Conservation (phyloP, 1,140 invertebrate species). For the Panagrolaimus sp. region DNA sequence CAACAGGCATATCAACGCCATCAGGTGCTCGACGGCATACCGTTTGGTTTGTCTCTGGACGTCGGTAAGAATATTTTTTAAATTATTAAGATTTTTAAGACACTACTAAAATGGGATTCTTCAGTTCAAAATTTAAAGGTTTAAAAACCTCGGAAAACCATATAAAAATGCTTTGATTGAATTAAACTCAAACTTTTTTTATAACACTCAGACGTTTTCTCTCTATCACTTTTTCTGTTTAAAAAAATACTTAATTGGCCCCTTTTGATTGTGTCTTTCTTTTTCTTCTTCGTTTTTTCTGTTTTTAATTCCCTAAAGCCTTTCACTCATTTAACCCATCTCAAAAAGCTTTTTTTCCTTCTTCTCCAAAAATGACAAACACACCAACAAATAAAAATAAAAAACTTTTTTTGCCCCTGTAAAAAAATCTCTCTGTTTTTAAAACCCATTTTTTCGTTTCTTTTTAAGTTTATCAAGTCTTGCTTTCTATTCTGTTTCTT, state of each 20-base stretch:
- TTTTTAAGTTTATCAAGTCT: too few species aligned
- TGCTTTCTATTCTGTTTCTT: too few species aligned
- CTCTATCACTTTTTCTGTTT: neutral
- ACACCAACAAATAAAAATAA: too few species aligned
- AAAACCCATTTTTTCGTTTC: too few species aligned
- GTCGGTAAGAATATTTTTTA: neutral
- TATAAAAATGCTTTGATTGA: neutral
- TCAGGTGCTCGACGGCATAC: neutral
- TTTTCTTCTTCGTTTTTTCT: too few species aligned
- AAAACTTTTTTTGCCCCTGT: too few species aligned
- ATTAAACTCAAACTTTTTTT: neutral
- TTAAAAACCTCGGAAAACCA: neutral
- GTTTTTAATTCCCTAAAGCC: too few species aligned
- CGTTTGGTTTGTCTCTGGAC: slow-evolving; percentile 9
- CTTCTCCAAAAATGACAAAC: too few species aligned
- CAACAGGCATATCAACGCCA: neutral
- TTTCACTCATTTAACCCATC: too few species aligned
- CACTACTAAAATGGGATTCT: neutral
- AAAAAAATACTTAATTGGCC: neutral
- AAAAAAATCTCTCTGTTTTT: too few species aligned
- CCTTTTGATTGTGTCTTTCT: too few species aligned
- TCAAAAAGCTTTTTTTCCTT: too few species aligned
- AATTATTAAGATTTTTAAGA: neutral
- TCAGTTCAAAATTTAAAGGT: neutral
- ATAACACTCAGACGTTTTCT: neutral